Evolutionary conservation across 2,797 vertebrate genomes (phyloP).

Genomic region (Sebastes elongatus): DNA sequence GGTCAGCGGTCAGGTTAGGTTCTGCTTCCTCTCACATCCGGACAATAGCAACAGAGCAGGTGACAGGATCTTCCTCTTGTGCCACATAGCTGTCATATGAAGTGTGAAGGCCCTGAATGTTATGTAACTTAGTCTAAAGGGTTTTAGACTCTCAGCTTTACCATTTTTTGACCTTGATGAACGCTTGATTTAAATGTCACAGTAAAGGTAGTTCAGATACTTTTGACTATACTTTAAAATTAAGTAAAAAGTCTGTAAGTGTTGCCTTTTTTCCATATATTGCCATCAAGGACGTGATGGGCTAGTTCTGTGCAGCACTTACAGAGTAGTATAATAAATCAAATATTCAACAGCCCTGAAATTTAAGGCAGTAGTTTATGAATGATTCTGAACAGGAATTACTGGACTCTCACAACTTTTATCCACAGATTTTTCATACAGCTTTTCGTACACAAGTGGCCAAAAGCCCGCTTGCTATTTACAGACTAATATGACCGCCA

Average conservation of each 20-base stretch:
- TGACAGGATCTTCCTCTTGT: constrained; percentile 65
- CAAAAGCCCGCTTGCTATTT: background rate
- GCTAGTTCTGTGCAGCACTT: background rate
- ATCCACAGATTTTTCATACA: background rate
- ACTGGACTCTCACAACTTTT: background rate
- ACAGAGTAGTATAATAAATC: background rate
- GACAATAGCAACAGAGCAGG: constrained; percentile 75
- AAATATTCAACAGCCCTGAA: background rate
- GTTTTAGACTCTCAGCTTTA: background rate
- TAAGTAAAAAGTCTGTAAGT: background rate
- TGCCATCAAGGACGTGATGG: background rate
- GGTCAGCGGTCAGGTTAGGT: constrained; percentile 81
- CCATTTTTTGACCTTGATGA: background rate
- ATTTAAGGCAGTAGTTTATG: background rate
- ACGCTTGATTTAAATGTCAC: background rate
- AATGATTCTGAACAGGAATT: background rate
- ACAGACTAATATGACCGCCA: background rate
- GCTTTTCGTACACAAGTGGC: background rate
- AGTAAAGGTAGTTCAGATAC: background rate
- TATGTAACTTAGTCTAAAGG: constrained; percentile 43
- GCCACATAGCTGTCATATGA: constrained; percentile 21
- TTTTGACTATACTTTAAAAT: background rate
- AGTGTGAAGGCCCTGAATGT: background rate
- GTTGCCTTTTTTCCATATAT: background rate
- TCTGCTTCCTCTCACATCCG: constrained; percentile 82